Base-by-base conservation (phyloP, 2,113 vertebrate genomes). In the Suricata suricatta region DNA sequence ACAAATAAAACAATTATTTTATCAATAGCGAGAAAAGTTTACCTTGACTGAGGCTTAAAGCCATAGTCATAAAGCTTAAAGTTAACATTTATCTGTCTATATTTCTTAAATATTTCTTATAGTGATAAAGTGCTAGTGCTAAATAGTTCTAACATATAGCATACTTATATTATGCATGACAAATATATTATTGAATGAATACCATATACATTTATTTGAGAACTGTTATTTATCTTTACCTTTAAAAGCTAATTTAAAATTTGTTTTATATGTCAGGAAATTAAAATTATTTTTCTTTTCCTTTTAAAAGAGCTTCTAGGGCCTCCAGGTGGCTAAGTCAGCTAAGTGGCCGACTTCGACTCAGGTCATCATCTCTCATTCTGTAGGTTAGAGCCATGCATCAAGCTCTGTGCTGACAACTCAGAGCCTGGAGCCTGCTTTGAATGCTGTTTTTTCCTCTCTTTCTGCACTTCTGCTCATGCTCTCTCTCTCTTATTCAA, bases 1-100 rank as follows among this genome's bases (percentile, higher is more conserved):
- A 97, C 94, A 98, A 98, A 98, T 97, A 98, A 96, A 95, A 81
- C 92, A 88, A 94, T 98, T 97, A 77, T 87, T 76, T 91, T 71
- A 60, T 66, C 33, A 87, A 64, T 69, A 79, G 44, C 33, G 57
- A 50, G 17, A 77, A 93, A 77, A 74, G 5, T 23, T 82, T 25
- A 88, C 23, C 13, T 96, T 83, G 41, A 88, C 2, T 35, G 15
- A 68, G 64, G 35, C 3, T 81, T 29, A 82, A 54, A 44, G 29
- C 13, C 13, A 88, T 5, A 82, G 54, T 29, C 76, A 74, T 82
- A 54, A 35, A 57, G 7, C 13, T 60, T 60, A 72, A 52, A n/a
- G 25, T 60, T 35, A 86, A 77, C 15, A 35, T 1, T 23, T 16
- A 50, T 35, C 29, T 87, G 13, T 63, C 41, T 76, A 29, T 80